Base-by-base conservation (phyloP, 92 coral and sea anemone genomes). In the Zoanthus gigantus region DNA sequence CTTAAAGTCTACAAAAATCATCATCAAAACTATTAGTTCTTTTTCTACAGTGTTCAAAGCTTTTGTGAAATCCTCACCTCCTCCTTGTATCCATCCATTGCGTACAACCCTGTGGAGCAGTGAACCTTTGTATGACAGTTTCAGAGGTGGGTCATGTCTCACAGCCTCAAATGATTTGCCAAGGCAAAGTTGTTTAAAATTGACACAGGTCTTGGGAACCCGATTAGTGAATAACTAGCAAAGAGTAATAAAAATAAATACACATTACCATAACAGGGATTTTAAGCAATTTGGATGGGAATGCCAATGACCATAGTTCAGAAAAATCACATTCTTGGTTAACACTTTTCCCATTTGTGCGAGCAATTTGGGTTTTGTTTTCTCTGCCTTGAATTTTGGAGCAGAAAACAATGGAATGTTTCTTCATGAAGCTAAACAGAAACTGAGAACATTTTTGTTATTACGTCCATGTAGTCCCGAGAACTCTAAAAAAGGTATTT, bases 61-160 rank as follows among this genome's bases (percentile, higher is more conserved):
- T 10, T 34, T 69, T 30, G 15, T 7, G 17, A 31, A 34, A 34
- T 31, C 17, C 89, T 79, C 67, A 97, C 99, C 99, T 94, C 99
- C 99, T 29, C 97, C 99, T 89, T 97, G 99, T 50, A 97, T 92
- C 99, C 99, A 97, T 11, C 99, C 99, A 92, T 97, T 95, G 3
- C 98, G 99, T 15, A 97, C 99, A 44, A 97, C 94, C 69, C 99
- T 90, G 67, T 97, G 99, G 13, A 97, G 56, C 18, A 97, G 86
- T 34, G 96, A 95, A 60, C 92, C 84, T 79, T 92, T 92, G 83
- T 95, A 97, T 42, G 92, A 87, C 71, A 97, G 93, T 60, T 87
- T 89, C 72, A 95, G 81, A 1, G 99, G 97, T 7, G 97, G 97
- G 53, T 97, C 96, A 80, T 95, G 98, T 28, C 96, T 86, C 78